A percentile compares a stretch with the other conserved stretches of the same genome.
phyloP scores from a whole-genome alignment of 2,797 vertebrate genomes.

The Chiroxiphia lanceolata region DNA sequence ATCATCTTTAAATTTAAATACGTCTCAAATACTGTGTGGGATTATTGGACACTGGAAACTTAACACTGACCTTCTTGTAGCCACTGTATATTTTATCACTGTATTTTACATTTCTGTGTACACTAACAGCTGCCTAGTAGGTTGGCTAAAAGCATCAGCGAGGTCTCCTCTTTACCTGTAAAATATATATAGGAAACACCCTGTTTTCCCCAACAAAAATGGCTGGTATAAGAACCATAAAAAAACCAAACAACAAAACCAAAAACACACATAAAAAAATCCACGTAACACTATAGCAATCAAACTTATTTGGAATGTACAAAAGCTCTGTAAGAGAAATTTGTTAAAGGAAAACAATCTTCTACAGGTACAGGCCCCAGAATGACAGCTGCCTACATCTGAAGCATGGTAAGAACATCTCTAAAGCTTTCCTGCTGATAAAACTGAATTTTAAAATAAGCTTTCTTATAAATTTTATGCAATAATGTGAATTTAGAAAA shows the following conservation, averaged over 20 bases:
- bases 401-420: constrained; percentile 95
- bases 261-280: constrained; percentile 36
- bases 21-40: background rate
- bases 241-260: background rate
- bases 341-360: constrained; percentile 92
- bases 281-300: constrained; percentile 54
- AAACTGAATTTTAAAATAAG: constrained; percentile 57
- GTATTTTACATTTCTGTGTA: background rate
- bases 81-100: background rate
- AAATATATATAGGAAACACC: constrained; percentile 1
- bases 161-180: constrained; percentile 44
- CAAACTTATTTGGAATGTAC: constrained; percentile 74
- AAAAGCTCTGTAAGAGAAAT: constrained; percentile 71
- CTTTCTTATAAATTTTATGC: constrained; percentile 56
- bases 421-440: constrained; percentile 77
- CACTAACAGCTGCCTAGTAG: constrained; percentile 48
- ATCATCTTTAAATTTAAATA: background rate
- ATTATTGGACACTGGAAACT: background rate
- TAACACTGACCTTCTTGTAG: background rate
- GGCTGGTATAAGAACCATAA: constrained; percentile 78
- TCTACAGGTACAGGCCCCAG: constrained; percentile 99
- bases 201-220: constrained; percentile 46
- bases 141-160: constrained; percentile 58
- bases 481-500: constrained; percentile 52
- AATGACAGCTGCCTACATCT: constrained; percentile 99